Base-by-base conservation (phyloP, 2,113 vertebrate species). In the Apteryx owenii region DNA sequence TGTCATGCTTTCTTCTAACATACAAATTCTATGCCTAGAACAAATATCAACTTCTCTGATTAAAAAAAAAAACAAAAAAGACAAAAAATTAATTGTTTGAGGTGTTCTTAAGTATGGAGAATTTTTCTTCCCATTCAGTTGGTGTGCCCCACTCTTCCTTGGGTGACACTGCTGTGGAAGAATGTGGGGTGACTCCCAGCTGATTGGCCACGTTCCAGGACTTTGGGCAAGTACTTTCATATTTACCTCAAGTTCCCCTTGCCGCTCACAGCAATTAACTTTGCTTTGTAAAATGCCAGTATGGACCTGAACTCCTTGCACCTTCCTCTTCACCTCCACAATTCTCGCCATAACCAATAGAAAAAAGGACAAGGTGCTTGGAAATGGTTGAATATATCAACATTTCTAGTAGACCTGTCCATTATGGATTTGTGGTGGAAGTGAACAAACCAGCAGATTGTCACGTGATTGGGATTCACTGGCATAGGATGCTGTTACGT, bases 181-280 rank as follows among this genome's bases (percentile, higher is more conserved):
- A 33, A 36, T 51, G 23, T 18, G 48, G 26, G 31, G 69, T 33
- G 42, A 21, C 5, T 77, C 20, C 9, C 40, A 61, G 6, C 42
- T 9, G 3, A 23, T 58, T 17, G 8, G 20, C 8, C 14, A 26
- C 0, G 0, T 70, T 60, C 31, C 10, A n/a, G 38, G 21, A 18
- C 19, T 77, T 56, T 38, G 60, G 16, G 8, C 2, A 84, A 64
- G 9, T 73, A 26, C 9, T 77, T 60, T 58, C 50, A 33, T 19
- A 7, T 58, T 88, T 77, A 29, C 5, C 8, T 82, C 38, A 31
- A 62, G 5, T 8, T 13, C 5, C 77, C 22, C 44, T 66, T 62
- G 12, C 8, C 6, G 1, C 7, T n/a, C 7, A 9, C 3, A 51
- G 33, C 6, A 46, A 38, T 65, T 80, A 2, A 0, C 7, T 87